A percentile compares a stretch with the other conserved stretches of the same genome.
Evolutionary conservation across 2,797 vertebrate genomes (phyloP).

Genomic region (Acanthiza pusilla): DNA sequence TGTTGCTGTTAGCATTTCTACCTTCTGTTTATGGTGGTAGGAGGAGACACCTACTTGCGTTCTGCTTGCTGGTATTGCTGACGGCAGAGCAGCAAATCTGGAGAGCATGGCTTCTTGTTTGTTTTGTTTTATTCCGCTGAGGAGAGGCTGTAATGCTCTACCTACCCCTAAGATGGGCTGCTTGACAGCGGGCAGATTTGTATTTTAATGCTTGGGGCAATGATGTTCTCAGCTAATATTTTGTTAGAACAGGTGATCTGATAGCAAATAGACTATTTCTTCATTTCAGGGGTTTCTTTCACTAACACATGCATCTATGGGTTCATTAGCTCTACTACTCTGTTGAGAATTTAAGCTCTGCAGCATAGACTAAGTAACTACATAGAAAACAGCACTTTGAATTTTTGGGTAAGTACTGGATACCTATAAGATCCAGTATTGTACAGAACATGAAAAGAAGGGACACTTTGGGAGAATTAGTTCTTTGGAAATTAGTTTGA

Average conservation of each 20-base stretch:
- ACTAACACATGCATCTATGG: fast-evolving
- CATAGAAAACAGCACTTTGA: not conserved
- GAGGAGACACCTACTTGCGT: not conserved
- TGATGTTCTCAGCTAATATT: not conserved
- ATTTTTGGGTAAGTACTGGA: not conserved
- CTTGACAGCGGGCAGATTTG: not conserved
- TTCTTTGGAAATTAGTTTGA: not conserved
- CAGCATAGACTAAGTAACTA: not conserved
- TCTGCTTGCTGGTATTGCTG: not conserved
- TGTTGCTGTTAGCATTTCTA: not conserved
- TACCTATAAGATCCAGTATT: not conserved
- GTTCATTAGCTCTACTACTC: not conserved
- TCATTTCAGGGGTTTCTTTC: not conserved
- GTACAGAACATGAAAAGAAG: not conserved
- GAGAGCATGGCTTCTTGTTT: not conserved
- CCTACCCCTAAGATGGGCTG: not conserved
- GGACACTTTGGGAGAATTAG: fast-evolving
- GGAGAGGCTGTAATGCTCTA: not conserved
- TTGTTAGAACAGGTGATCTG: not conserved
- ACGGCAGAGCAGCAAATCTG: not conserved
- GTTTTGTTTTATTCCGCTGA: not conserved
- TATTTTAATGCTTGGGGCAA: not conserved
- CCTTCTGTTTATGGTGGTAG: not conserved
- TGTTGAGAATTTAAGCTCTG: not conserved
- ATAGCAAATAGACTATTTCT: not conserved